Evolutionary conservation across 2,888 invertebrate species (phyloP).

Genomic region (Clistopyga incitator): DNA sequence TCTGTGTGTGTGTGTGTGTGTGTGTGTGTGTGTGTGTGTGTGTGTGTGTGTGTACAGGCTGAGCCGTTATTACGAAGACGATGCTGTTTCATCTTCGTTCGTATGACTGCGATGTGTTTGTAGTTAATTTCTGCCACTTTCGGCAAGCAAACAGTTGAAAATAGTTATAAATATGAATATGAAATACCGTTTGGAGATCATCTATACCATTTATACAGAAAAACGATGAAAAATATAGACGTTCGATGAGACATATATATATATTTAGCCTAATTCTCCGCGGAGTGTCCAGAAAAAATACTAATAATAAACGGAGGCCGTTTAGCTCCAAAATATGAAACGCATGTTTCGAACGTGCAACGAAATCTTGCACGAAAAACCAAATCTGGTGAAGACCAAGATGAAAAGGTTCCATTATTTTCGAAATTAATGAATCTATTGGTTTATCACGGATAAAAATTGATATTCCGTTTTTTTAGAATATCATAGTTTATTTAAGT

Average conservation of each 20-base stretch:
- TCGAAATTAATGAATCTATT: too few species aligned
- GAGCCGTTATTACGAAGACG: constrained; percentile 9
- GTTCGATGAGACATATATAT: constrained; percentile 39
- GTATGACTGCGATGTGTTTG: constrained; percentile 40
- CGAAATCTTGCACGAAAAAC: constrained; percentile 17
- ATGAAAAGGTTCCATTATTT: too few species aligned
- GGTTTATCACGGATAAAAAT: too few species aligned
- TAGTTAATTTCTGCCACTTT: constrained; percentile 12
- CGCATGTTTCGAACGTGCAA: neutral
- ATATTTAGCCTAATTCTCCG: constrained; percentile 36
- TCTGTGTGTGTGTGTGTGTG: constrained; percentile 4
- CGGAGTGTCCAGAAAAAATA: constrained; percentile 51
- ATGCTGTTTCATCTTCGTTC: constrained; percentile 16
- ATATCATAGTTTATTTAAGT: too few species aligned
- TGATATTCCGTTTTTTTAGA: too few species aligned
- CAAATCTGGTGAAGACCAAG: neutral
- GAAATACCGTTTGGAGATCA: constrained; percentile 51
- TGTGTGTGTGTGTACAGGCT: constrained; percentile 5
- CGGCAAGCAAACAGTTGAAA: constrained; percentile 9
- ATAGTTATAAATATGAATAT: constrained; percentile 28
- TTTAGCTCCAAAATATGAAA: neutral
- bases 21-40: neutral
- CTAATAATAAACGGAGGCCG: constrained; percentile 7
- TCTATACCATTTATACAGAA: constrained; percentile 52
- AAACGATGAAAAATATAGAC: constrained; percentile 28